Base-by-base conservation (phyloP, 2,113 vertebrate genomes). In the Phyllostomus hastatus region DNA sequence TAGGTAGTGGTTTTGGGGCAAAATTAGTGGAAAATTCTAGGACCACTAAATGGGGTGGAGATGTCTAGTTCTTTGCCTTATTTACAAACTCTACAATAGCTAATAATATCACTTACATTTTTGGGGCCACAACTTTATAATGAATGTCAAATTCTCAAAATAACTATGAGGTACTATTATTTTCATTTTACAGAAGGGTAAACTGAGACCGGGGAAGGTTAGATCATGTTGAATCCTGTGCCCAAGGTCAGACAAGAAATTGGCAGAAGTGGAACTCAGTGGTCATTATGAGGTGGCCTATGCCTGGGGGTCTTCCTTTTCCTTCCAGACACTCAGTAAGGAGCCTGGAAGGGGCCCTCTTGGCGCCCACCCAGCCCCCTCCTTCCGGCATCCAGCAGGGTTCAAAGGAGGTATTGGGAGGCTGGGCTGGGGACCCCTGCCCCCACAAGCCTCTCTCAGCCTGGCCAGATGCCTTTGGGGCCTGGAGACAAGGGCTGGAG, bases 401-500 rank as follows among this genome's bases (percentile, higher is more conserved):
- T 97, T 97, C 97, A 97, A 97, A 97, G 94, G 86, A 97, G 88
- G 86, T 86, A 69, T 38, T 95, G 93, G 91, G 83, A 93, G 72
- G 95, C 46, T 88, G 94, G 95, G 87, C 67, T 24, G 85, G 67
- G 79, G 73, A 91, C 95, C 84, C 79, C 92, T 70, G 88, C 85
- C 96, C 96, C 95, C 82, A 88, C 78, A 57, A 94, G 95, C 97
- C 92, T 94, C 75, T 83, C 86, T 79, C 69, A 48, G 93, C 94
- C 81, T 46, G 82, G 91, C 97, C 97, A 98, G 97, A 98, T 98
- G 97, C 97, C 97, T 97, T 95, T 93, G 96, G 97, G 95, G 97
- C 96, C 96, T 95, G 94, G 88, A 97, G 96, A 97, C 96, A 90
- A 98, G 97, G 94, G 94, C 86, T 54, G 75, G 96, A 97, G 97